phyloP scores from a whole-genome alignment of 2,888 invertebrate species.

The Seira sanloemensis region DNA sequence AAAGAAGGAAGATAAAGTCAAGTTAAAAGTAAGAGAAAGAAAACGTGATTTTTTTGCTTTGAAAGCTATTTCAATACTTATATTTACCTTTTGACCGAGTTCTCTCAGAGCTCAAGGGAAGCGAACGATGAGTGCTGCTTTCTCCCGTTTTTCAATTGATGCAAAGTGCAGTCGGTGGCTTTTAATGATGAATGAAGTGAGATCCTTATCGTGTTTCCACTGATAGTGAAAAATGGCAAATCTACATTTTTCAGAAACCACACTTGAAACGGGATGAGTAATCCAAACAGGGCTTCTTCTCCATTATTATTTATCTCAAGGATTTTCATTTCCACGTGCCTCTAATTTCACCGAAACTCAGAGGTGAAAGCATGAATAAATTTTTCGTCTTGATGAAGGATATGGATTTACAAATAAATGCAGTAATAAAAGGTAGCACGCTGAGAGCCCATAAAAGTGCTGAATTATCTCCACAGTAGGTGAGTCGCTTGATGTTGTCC shows the following conservation, averaged over 20 bases:
- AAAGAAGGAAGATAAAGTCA: not conserved
- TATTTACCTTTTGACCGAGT: too few relatives aligned
- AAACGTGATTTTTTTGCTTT: not conserved
- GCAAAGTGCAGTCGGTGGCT: not conserved
- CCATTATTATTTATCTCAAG: not conserved
- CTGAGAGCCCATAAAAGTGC: not conserved
- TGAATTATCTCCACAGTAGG: not conserved
- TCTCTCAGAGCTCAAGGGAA: too few relatives aligned
- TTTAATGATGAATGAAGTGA: not conserved
- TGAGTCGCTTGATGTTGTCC: not conserved
- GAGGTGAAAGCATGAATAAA: not conserved
- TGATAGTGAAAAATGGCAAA: not conserved
- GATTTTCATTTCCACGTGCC: not conserved
- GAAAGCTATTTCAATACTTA: too few relatives aligned
- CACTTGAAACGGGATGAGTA: not conserved
- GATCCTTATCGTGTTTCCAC: not conserved
- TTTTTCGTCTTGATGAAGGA: not conserved
- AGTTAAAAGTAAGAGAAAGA: not conserved
- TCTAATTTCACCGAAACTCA: not conserved
- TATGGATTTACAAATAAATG: not conserved
- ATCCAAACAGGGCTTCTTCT: not conserved
- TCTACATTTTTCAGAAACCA: not conserved
- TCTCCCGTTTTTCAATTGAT: not conserved
- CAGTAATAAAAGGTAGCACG: not conserved
- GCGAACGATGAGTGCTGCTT: too few relatives aligned